Conservation (phyloP, 2,888 invertebrate species). For the Stenurella melanura region DNA sequence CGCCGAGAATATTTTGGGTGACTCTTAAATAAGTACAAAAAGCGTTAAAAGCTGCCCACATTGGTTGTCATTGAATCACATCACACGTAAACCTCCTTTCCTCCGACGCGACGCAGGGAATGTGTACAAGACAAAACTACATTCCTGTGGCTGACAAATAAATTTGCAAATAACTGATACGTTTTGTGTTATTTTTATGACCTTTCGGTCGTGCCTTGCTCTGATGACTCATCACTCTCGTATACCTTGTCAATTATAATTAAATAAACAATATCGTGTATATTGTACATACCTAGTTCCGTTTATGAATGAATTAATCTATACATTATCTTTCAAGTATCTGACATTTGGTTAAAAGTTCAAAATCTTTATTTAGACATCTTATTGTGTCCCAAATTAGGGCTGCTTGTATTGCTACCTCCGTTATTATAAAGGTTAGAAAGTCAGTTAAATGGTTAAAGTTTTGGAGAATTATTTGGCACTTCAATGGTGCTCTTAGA, state of each 20-base stretch:
- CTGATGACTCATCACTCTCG: background rate
- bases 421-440: too few species aligned
- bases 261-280: background rate
- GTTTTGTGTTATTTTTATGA: background rate
- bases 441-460: too few species aligned
- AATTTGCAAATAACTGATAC: background rate
- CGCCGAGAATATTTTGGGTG: background rate
- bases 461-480: too few species aligned
- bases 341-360: background rate
- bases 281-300: background rate
- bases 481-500: too few species aligned
- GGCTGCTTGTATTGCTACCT: too few species aligned
- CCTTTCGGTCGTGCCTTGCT: background rate
- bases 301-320: background rate
- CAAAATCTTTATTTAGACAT: too few species aligned
- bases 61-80: background rate
- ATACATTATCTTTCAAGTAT: background rate
- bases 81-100: background rate
- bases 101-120: conserved; percentile 13
- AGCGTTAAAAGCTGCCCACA: conserved; percentile 1
- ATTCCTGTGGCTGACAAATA: conserved; percentile 15
- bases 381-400: too few species aligned
- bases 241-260: background rate
- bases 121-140: background rate
- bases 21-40: background rate